Base-by-base conservation (phyloP, 2,797 vertebrate genomes). In the Sandelia bainsii region DNA sequence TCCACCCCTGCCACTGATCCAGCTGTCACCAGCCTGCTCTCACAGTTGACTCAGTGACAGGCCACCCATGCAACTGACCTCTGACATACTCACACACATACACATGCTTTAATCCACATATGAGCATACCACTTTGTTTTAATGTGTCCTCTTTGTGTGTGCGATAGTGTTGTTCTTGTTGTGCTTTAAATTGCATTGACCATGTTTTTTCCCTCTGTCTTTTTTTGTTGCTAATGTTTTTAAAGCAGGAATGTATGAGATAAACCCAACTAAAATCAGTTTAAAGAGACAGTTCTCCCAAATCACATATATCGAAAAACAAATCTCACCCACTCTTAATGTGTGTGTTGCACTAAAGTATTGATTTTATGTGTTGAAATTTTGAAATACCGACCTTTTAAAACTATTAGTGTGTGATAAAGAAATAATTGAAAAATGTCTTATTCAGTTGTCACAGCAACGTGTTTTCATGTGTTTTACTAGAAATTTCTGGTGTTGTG, bases 121-220 rank as follows among this genome's bases (percentile, higher is more conserved):
- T 91, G 85, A 92, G 88, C 82, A 87, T 76, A 92, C 85, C 91
- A 92, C 90, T 92, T 92, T 89, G 77, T 58, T 81, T 69, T 90
- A 91, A 92, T 93, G 89, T 83, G 19, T 29, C 20, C 11, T 53
- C 13, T 62, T 59, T 51, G 27, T 62, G n/a, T 63, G 13, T 65
- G 29, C 51, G 51, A 4, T 29, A 4, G 19, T 48, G 75, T 40
- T 53, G 19, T 49, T 56, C 8, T 45, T 11, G 29, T 37, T 23
- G 13, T 44, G 45, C 57, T 64, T 32, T 71, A n/a, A 62, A 61
- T 25, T 50, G 52, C 22, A 22, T 22, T 44, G 48, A 71, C 57
- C n/a, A 1, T 61, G 50, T 63, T 65, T 69, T 56, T 40, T 62
- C 42, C 3, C 8, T 23, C 48, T 48, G 16, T 34, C 32, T 34